A percentile compares a stretch with the other conserved stretches of the same genome.
Evolutionary conservation across 1,140 invertebrate genomes (phyloP).

Genomic region (Bombus picipes): DNA sequence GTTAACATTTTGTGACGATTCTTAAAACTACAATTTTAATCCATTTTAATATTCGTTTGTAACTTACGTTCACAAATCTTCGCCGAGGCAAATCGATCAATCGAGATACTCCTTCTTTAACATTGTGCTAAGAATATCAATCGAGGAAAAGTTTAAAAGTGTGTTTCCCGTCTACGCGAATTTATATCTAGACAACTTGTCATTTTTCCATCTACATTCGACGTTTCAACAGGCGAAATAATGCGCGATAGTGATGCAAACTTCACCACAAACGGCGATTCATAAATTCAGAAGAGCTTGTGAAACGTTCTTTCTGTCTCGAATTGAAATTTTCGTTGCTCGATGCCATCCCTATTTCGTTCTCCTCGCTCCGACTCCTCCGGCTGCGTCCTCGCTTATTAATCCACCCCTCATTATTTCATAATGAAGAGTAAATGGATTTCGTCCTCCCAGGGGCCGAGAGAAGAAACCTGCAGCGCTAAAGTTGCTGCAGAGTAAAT

Average conservation of each 20-base stretch:
- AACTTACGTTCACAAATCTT: no score
- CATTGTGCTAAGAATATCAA: no score
- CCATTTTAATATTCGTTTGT: no score
- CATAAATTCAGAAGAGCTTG: slow-evolving; percentile 3
- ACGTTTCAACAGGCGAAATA: background rate
- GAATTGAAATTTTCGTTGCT: slow-evolving; percentile 16
- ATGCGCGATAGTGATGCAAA: background rate
- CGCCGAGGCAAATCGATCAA: no score
- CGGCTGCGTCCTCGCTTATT: slow-evolving; percentile 28
- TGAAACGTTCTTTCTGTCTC: background rate
- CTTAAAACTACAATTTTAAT: no score
- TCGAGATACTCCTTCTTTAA: no score
- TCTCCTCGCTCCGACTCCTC: background rate
- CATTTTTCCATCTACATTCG: background rate
- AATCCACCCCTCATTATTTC: slow-evolving; percentile 58
- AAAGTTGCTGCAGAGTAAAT: slow-evolving; percentile 45
- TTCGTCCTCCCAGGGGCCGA: slow-evolving; percentile 44
- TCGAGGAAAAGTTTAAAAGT: background rate
- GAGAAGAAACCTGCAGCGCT: slow-evolving; percentile 47
- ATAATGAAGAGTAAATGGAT: slow-evolving; percentile 65
- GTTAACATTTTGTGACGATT: no score
- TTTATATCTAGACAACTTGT: background rate
- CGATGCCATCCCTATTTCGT: background rate
- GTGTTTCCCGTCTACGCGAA: background rate
- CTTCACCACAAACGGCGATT: background rate